Base-by-base conservation (phyloP, 1,140 invertebrate genomes). In the Cryptotermes secundus region DNA sequence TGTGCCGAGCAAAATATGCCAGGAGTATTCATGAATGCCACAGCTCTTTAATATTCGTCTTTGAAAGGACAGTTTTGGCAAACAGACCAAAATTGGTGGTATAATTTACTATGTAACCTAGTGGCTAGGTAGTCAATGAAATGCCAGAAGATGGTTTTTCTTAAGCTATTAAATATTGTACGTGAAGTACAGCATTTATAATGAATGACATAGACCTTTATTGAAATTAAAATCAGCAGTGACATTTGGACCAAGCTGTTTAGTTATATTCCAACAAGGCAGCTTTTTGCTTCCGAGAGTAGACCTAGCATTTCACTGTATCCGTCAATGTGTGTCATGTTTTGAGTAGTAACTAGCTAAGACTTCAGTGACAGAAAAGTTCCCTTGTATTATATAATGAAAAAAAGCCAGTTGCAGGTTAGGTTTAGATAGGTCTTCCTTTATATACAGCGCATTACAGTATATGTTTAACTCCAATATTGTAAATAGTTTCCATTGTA, bases 401-500 rank as follows among this genome's bases (percentile, higher is more conserved):
- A 83, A 83, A 45, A 84, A 59, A 26, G 84, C 79, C 84, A 72
- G 65, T 85, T 83, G 81, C 84, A 85, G 82, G 59, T 38, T 72
- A 83, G 38, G 31, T 36, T 49, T 80, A 85, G 79, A 36, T 84
- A 81, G 83, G 83, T 85, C 83, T 85, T 85, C 83, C 85, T 84
- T 85, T 84, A 84, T 85, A 80, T 84, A 84, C 83, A 85, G 82
- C 53, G 83, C 81, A 83, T 65, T 79, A 83, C 42, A 85, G 26
- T 38, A 65, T 79, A 82, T 79, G 42, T 72, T 84, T 85, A 34
- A 81, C 79, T 81, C 36, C 36, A 84, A 84, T 84, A 84, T 85
- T 85, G 85, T 85, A 85, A 42, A 85, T 85, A 85, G 59, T 85
- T 85, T 84, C 85, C 83, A 84, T 36, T 85, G 85, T 85, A 85